Evolutionary conservation across 2,113 vertebrate species (phyloP).

Genomic region (Romanogobio albipinnatus): DNA sequence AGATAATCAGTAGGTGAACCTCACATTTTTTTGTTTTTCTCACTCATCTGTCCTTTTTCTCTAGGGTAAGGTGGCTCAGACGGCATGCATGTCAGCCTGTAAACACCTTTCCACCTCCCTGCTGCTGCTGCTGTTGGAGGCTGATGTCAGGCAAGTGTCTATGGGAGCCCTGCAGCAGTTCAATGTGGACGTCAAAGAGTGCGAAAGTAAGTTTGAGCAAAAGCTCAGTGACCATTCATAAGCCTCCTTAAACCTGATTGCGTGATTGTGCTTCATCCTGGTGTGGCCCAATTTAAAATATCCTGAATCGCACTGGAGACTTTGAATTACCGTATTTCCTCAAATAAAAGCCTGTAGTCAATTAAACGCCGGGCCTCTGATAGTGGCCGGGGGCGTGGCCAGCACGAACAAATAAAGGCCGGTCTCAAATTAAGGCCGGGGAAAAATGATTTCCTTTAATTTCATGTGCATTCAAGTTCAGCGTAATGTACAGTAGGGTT

Average conservation of each 20-base stretch:
- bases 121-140: constrained; percentile 90
- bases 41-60: constrained; percentile 2
- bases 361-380: no score
- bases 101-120: constrained; percentile 94
- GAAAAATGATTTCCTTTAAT: no score
- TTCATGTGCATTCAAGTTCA: no score
- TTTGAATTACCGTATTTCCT: no score
- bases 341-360: no score
- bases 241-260: background rate
- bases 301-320: background rate
- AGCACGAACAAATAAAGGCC: no score
- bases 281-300: background rate
- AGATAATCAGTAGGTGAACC: background rate
- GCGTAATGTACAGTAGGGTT: no score
- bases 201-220: constrained; percentile 85
- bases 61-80: constrained; percentile 97
- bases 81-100: constrained; percentile 97
- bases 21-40: background rate
- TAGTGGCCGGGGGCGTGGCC: no score
- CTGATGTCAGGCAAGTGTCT: constrained; percentile 90
- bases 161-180: constrained; percentile 94
- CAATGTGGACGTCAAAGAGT: constrained; percentile 91
- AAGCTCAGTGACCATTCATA: background rate
- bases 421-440: no score
- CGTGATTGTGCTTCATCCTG: background rate